Conservation (phyloP, 2,113 vertebrate genomes). For the Meriones unguiculatus region DNA sequence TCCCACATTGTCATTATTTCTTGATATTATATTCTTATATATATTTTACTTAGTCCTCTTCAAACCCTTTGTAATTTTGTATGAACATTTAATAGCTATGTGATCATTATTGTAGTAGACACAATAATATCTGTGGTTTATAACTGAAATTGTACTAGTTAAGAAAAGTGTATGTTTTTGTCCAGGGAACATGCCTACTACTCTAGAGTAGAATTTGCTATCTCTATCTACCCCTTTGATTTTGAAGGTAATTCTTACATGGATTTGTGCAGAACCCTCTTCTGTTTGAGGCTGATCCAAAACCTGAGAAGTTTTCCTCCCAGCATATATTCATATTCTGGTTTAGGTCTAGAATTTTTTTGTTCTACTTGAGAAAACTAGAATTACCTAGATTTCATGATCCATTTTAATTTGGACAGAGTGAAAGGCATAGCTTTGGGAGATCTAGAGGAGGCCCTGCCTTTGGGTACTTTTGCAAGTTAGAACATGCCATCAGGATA, state of each 20-base stretch:
- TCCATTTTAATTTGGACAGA: not conserved
- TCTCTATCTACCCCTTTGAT: not conserved
- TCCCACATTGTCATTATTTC: not conserved
- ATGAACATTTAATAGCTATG: not conserved
- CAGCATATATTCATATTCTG: not conserved
- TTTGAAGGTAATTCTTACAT: not conserved
- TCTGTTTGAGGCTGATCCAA: not conserved
- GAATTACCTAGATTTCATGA: not conserved
- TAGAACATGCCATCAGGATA: not conserved
- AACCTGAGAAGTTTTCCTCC: not conserved
- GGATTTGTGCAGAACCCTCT: not conserved
- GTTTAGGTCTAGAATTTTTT: conserved; percentile 45
- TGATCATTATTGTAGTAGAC: not conserved
- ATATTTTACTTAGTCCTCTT: not conserved
- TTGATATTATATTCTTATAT: not conserved
- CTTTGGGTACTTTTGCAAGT: not conserved
- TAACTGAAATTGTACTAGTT: not conserved
- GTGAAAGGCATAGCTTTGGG: not conserved
- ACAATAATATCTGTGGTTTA: not conserved
- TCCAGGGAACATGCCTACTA: not conserved
- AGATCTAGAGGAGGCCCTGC: not conserved
- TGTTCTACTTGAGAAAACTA: not conserved
- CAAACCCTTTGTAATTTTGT: conserved; percentile 14
- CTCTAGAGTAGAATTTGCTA: not conserved
- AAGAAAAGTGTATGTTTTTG: not conserved